These are phyloP conservation scores for Plodia interpunctella DNA, from an alignment of 1,140 invertebrate genomes.

Conservation along the genomic window DNA sequence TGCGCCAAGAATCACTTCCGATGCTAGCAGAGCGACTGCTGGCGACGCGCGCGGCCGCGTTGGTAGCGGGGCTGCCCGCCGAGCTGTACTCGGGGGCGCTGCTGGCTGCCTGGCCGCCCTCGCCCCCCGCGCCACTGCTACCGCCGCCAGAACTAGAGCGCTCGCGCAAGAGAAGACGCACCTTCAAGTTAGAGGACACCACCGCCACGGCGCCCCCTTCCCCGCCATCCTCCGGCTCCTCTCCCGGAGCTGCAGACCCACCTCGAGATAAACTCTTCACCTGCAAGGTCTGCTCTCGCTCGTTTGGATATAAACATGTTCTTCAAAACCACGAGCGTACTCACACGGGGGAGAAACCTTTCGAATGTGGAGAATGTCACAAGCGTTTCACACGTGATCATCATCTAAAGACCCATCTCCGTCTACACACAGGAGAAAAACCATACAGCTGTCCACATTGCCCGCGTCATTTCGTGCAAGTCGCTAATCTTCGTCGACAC, in stretches of 20 bases:
- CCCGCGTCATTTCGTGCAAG: constrained; percentile 94
- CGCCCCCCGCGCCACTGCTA: constrained; percentile 62
- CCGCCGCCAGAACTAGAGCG: constrained; percentile 60
- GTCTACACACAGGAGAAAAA: constrained; percentile 95
- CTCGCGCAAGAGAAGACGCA: constrained; percentile 72
- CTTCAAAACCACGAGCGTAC: constrained; percentile 97
- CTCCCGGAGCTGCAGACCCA: constrained; percentile 72
- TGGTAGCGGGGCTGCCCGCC: constrained; percentile 68
- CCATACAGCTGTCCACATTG: constrained; percentile 95
- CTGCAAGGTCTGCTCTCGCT: constrained; percentile 90
- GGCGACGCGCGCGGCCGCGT: constrained; percentile 66
- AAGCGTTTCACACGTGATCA: constrained; percentile 98
- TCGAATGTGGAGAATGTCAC: constrained; percentile 95
- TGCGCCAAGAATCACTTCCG: constrained; percentile 70
- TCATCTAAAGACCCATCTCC: constrained; percentile 95
- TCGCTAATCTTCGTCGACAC: constrained; percentile 95
- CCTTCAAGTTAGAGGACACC: constrained; percentile 61
- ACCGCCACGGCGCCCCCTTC: constrained; percentile 52
- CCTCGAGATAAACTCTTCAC: constrained; percentile 90
- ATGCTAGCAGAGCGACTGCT: constrained; percentile 69
- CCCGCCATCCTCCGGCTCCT: constrained; percentile 68
- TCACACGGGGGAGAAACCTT: constrained; percentile 97
- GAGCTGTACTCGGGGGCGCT: constrained; percentile 72
- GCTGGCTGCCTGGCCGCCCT: constrained; percentile 65
- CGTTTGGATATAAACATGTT: constrained; percentile 96